A percentile compares a stretch with the other conserved stretches of the same genome.
These are phyloP conservation scores for Pachymerium ferrugineum DNA, from an alignment of 2,888 invertebrate species.

Conservation along the genomic window DNA sequence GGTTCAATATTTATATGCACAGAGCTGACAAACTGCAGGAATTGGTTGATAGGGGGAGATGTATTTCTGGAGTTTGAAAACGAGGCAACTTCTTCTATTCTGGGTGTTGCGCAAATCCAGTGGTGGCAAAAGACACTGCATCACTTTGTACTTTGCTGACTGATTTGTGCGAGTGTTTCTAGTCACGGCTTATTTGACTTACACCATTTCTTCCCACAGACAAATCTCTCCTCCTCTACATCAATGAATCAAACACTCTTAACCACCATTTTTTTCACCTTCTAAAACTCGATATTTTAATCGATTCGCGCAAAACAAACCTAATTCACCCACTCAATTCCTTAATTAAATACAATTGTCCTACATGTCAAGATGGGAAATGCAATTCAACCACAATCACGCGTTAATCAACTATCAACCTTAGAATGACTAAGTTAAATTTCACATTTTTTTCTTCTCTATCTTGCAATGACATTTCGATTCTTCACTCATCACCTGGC, in stretches of 20 bases:
- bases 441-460: background rate
- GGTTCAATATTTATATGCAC: slow-evolving; percentile 14
- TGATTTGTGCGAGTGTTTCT: slow-evolving; percentile 27
- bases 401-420: slow-evolving; percentile 17
- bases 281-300: slow-evolving; percentile 6
- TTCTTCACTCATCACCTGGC: background rate
- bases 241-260: slow-evolving; percentile 15
- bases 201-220: slow-evolving; percentile 16
- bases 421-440: slow-evolving; percentile 6
- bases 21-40: slow-evolving; percentile 27
- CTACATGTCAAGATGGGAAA: background rate
- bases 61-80: slow-evolving; percentile 25
- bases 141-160: slow-evolving; percentile 27
- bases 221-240: background rate
- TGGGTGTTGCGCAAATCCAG: slow-evolving; percentile 19
- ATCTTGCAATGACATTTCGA: background rate
- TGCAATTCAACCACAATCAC: background rate
- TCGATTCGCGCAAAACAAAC: slow-evolving; percentile 6
- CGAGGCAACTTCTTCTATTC: slow-evolving; percentile 19
- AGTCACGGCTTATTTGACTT: slow-evolving; percentile 27
- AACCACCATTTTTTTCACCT: no score
- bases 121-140: slow-evolving; percentile 24
- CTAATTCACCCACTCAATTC: background rate
- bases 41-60: slow-evolving; percentile 22
- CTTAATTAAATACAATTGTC: slow-evolving; percentile 3